phyloP scores from a whole-genome alignment of 2,113 vertebrate species.

The Pelusios castaneus region DNA sequence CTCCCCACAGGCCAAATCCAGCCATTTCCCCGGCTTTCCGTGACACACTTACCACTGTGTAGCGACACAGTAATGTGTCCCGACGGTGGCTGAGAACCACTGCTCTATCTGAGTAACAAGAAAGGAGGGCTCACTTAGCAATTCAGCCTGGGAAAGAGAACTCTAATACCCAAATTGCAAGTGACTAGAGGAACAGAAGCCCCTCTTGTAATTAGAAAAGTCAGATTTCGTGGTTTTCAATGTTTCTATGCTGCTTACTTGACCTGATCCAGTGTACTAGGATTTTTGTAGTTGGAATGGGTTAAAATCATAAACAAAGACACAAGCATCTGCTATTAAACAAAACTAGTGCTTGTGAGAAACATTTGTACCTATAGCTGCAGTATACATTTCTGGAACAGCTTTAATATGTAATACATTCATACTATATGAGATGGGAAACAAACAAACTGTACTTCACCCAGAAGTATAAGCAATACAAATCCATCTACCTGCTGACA shows the following conservation, averaged over 20 bases:
- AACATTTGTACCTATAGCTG: background rate
- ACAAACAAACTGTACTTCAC: background rate
- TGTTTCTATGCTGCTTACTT: background rate
- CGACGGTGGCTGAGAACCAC: too few relatives aligned
- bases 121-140: background rate
- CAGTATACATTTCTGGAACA: background rate
- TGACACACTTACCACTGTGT: too few relatives aligned
- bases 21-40: too few relatives aligned
- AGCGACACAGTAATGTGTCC: too few relatives aligned
- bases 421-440: background rate
- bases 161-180: background rate
- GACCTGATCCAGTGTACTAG: background rate
- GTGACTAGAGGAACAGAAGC: background rate
- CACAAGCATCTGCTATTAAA: background rate
- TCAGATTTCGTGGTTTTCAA: background rate
- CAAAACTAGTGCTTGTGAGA: background rate
- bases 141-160: background rate
- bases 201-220: background rate
- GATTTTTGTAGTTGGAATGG: background rate
- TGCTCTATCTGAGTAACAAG: background rate
- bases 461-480: fast-evolving
- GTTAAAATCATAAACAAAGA: background rate
- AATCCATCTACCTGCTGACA: constrained; percentile 91
- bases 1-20: too few relatives aligned
- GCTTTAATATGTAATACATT: fast-evolving